Base-by-base conservation (phyloP, 2,888 invertebrate genomes). In the Drosophila austrosaltans region DNA sequence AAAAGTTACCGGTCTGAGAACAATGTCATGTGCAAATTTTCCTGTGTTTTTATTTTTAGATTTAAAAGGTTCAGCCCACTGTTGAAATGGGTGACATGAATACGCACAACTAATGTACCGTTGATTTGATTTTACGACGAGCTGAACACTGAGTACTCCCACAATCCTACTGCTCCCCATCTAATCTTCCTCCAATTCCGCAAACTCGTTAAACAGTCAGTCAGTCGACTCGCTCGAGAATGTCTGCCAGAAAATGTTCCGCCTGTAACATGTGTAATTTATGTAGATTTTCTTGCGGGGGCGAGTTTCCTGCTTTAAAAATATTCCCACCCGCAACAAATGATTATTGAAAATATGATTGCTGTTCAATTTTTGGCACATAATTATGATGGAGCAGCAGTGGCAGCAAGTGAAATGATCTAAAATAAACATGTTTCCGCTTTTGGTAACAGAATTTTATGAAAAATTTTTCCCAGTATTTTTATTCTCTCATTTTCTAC, bases 91-190 rank as follows among this genome's bases (percentile, higher is more conserved):
- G 53, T 57, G 67, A 59, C 62, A 71, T 69, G 64, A 69, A 70
- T 69, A 62, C 28, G 62, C 66, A 63, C 64, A 73, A 68, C 75
- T 82, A 85, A 82, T 82, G 80, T 83, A 76, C 58, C 87, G 76
- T 71, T 87, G 79, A 82, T 82, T 89, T 89, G 82, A 82, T 82
- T 89, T 89, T 69, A 78, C 73, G 69, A 87, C 67, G 56, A 67
- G 59, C 67, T 79, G 80, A 63, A 66, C 64, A 39, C 62, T 48
- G 60, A 39, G 28, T 28, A 40, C 63, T 10, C 39, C 61, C 16
- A 25, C 62, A 48, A 7, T 40, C 40, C 16, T 54, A 30, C 12
- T 2, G 32, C 3, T 3, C 36, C 20, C 7, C 25, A 10, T 44
- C 28, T 20, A 60, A 16, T 53, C 22, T 57, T 10, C 60, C 44